Evolutionary conservation across 1,140 invertebrate genomes (phyloP).

Genomic region (Acyrthosiphon pisum): DNA sequence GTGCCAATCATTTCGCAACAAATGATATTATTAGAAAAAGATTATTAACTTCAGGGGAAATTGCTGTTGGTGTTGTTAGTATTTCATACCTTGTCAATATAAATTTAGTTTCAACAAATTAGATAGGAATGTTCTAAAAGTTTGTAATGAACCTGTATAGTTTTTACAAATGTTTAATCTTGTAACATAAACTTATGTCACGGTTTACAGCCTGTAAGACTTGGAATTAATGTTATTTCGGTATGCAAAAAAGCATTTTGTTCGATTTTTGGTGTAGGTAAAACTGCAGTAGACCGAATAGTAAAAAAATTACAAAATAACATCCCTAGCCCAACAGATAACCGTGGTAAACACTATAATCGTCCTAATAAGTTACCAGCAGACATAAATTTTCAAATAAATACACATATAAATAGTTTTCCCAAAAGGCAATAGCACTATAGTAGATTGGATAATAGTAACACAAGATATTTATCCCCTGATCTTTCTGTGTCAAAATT

Average conservation of each 20-base stretch:
- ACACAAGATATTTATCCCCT: not conserved
- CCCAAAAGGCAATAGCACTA: slow-evolving; percentile 15
- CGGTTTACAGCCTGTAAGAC: not conserved
- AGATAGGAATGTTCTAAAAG: too few species aligned
- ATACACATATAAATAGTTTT: slow-evolving; percentile 15
- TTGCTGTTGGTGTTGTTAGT: too few species aligned
- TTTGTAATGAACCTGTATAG: too few species aligned
- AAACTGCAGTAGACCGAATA: slow-evolving; percentile 20
- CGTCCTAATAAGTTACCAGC: not conserved
- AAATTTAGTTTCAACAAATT: too few species aligned
- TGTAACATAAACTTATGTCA: too few species aligned
- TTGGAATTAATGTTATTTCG: not conserved
- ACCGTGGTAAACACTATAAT: slow-evolving; percentile 10
- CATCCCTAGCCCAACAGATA: not conserved
- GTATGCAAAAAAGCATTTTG: slow-evolving; percentile 19
- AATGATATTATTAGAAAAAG: too few species aligned
- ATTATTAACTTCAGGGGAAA: too few species aligned
- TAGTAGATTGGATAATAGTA: slow-evolving; percentile 30
- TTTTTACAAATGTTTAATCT: too few species aligned
- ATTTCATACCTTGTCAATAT: too few species aligned
- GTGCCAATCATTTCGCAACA: too few species aligned
- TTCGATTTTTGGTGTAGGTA: not conserved
- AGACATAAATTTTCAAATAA: slow-evolving; percentile 6
- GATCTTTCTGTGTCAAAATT: slow-evolving; percentile 24
- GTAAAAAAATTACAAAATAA: slow-evolving; percentile 6